Percentiles rank a stretch among this genome's conserved stretches.
phyloP scores from a whole-genome alignment of 2,113 vertebrate species.

The Plectropomus leopardus region DNA sequence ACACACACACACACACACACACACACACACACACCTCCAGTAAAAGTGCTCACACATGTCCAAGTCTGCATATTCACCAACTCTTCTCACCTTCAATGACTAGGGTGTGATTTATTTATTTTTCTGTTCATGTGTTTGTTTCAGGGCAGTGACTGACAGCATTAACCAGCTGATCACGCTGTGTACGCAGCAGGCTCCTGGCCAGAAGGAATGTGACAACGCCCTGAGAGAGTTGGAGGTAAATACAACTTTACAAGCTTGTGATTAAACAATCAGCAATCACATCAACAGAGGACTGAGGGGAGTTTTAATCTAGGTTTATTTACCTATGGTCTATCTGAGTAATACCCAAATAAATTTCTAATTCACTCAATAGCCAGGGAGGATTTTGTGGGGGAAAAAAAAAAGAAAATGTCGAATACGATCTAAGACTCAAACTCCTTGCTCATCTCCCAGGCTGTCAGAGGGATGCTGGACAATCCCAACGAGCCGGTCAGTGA shows the following conservation, averaged over 20 bases:
- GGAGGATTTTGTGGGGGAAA: neutral
- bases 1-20: too few relatives aligned
- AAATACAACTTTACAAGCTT: slow-evolving; percentile 22
- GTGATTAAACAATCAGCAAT: neutral
- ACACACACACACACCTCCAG: neutral
- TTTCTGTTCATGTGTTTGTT: slow-evolving; percentile 43
- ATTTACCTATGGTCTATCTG: neutral
- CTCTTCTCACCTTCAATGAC: neutral
- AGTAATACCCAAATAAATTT: neutral
- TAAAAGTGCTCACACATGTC: neutral
- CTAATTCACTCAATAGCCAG: neutral
- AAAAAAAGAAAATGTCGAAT: neutral
- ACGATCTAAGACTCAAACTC: neutral
- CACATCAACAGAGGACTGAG: neutral
- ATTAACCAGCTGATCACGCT: slow-evolving; percentile 98
- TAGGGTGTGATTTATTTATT: neutral
- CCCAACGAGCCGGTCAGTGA: slow-evolving; percentile 97
- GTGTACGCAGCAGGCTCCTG: slow-evolving; percentile 97
- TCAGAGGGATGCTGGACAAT: slow-evolving; percentile 96
- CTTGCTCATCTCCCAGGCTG: slow-evolving; percentile 85
- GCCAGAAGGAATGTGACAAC: slow-evolving; percentile 99
- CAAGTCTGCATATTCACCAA: neutral
- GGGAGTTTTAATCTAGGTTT: neutral
- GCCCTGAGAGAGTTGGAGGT: slow-evolving; percentile 98
- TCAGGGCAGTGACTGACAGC: slow-evolving; percentile 97